These are phyloP conservation scores for Istiophorus platypterus DNA, from an alignment of 2,113 vertebrate species.

Conservation along the genomic window DNA sequence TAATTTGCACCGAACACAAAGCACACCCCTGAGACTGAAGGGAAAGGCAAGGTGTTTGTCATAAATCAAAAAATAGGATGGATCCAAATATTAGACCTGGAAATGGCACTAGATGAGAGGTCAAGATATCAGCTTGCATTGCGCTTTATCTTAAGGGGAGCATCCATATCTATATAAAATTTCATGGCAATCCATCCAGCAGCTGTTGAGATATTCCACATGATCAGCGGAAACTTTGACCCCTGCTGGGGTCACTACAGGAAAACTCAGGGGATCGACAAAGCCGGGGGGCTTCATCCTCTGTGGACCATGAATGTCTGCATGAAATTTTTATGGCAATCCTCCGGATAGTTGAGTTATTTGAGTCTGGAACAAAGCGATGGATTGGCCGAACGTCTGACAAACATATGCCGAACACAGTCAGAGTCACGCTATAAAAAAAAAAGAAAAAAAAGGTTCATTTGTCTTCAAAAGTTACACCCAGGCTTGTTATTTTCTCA, in stretches of 20 bases:
- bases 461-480: background rate
- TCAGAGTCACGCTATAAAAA: background rate
- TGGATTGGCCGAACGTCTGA: background rate
- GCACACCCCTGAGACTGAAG: no score
- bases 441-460: background rate
- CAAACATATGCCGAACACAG: background rate
- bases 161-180: background rate
- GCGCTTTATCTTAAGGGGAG: background rate
- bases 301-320: background rate
- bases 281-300: background rate
- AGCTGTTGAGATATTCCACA: background rate
- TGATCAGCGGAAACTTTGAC: background rate
- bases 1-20: background rate
- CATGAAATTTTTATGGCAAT: background rate
- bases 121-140: background rate
- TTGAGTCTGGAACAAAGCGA: constrained; percentile 7
- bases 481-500: constrained; percentile 5
- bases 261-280: background rate
- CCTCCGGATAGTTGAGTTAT: background rate
- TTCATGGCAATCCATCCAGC: background rate
- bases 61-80: background rate
- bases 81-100: background rate
- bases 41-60: background rate
- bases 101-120: background rate
- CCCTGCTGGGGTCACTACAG: background rate